Conservation (phyloP, 2,888 invertebrate genomes). For the Antitype chi region DNA sequence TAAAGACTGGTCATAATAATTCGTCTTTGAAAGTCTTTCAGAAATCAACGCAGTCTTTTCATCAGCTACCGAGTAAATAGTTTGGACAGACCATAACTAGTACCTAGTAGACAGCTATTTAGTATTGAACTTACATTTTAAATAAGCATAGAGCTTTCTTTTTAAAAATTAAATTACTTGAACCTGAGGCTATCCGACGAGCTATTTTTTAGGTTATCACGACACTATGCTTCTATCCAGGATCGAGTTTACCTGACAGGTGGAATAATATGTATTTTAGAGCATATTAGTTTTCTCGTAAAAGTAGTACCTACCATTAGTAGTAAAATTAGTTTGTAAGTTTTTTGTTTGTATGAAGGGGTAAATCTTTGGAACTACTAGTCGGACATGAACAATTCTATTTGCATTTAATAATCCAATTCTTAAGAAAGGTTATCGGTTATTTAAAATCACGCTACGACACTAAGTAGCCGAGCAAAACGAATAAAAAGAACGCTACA, state of each 20-base stretch:
- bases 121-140: neutral
- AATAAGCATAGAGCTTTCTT: too few relatives aligned
- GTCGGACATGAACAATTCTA: too few relatives aligned
- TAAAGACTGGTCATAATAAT: neutral
- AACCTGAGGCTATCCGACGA: neutral
- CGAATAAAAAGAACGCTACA: too few relatives aligned
- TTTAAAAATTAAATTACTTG: neutral
- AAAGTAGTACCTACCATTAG: neutral
- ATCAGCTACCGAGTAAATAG: neutral
- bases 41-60: constrained; percentile 8
- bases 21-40: neutral
- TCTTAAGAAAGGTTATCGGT: too few relatives aligned
- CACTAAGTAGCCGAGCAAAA: too few relatives aligned
- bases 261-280: neutral
- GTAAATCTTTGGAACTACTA: too few relatives aligned
- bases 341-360: too few relatives aligned
- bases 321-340: too few relatives aligned
- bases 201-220: neutral
- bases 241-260: neutral
- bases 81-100: too few relatives aligned
- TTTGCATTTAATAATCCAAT: too few relatives aligned
- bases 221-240: neutral
- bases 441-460: too few relatives aligned
- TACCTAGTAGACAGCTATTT: neutral
- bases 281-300: too few relatives aligned